Base-by-base conservation (phyloP, 1,140 invertebrate species). In the Ylistrum balloti region DNA sequence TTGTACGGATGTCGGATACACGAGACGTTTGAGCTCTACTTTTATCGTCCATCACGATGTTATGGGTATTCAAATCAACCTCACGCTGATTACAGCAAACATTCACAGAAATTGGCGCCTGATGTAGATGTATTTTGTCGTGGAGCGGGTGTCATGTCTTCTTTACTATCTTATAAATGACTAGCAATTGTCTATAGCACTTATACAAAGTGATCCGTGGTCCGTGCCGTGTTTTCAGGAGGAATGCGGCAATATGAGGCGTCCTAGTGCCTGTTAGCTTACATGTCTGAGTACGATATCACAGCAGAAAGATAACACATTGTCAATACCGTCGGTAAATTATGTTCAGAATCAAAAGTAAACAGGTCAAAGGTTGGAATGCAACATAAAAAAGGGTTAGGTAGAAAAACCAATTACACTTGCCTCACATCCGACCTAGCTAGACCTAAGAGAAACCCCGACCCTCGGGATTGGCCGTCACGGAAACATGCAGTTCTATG, bases 331-430 rank as follows among this genome's bases (percentile, higher is more conserved):
- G 56, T 28, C n/a, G 56, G 56, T 74, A 28, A 74, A 74, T 74
- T 74, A 74, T 74, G n/a, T 74, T 74, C 56, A 74, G 56, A 74
- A 74, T 74, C 9, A 74, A 74, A 74, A 74, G 56, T 74, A 74
- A 74, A 74, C 56, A 28, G n/a, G 56, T 74, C 56, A 74, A 5
- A 74, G 56, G 15, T 74, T n/a, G 11, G 28, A 74, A 74, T 74
- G n/a, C 28, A 74, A 74, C 28, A n/a, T 28, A 74, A n/a, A 45
- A 74, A 74, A 74, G 22, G 35, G 56, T 74, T 28, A 28, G 56
- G n/a, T 17, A 74, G 56, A 74, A 74, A 74, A 74, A 74, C 56
- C 56, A 74, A 74, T 74, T 74, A 74, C 56, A n/a, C n/a, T 28
- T 28, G 22, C 41, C 56, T n/a, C 56, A 5, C 5, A 74, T 48